These are phyloP conservation scores for Drosophila paracracens DNA, from an alignment of 2,888 invertebrate genomes.

Conservation along the genomic window DNA sequence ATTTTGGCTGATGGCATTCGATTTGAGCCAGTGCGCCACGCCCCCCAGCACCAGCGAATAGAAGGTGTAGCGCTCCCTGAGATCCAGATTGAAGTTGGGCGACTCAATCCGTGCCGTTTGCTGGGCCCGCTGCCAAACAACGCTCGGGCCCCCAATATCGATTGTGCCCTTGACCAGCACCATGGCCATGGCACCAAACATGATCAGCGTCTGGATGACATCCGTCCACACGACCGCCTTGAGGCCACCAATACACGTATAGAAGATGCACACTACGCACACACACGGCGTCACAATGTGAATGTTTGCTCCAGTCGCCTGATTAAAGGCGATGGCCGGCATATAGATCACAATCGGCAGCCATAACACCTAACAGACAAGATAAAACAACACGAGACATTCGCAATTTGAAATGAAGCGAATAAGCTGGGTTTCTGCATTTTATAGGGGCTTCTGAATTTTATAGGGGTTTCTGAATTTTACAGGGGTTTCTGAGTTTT, in stretches of 20 bases:
- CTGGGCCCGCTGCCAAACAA: slow-evolving; percentile 87
- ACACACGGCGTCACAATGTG: slow-evolving; percentile 91
- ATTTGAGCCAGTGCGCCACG: slow-evolving; percentile 90
- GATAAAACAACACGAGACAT: background rate
- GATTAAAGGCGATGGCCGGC: slow-evolving; percentile 90
- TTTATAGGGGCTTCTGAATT: no score
- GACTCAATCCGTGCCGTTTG: slow-evolving; percentile 87
- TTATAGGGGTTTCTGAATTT: background rate
- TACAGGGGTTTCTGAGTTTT: no score
- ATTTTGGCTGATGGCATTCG: slow-evolving; percentile 91
- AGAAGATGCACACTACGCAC: slow-evolving; percentile 91
- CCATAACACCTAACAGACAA: slow-evolving; percentile 87
- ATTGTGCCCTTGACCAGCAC: slow-evolving; percentile 88
- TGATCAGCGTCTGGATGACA: slow-evolving; percentile 89
- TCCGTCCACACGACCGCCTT: slow-evolving; percentile 91
- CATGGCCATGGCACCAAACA: slow-evolving; percentile 89
- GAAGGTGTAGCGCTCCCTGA: slow-evolving; percentile 90
- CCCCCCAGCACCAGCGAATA: slow-evolving; percentile 90
- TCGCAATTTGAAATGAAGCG: background rate
- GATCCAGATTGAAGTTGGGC: slow-evolving; percentile 88
- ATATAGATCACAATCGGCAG: slow-evolving; percentile 90
- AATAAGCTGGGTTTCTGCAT: background rate
- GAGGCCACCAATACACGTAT: slow-evolving; percentile 90
- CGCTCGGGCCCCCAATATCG: slow-evolving; percentile 88
- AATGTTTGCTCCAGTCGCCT: slow-evolving; percentile 92